Percentiles rank a stretch among this genome's conserved stretches.
phyloP scores from a whole-genome alignment of 2,797 vertebrate species.

The Sorex maritimensis region DNA sequence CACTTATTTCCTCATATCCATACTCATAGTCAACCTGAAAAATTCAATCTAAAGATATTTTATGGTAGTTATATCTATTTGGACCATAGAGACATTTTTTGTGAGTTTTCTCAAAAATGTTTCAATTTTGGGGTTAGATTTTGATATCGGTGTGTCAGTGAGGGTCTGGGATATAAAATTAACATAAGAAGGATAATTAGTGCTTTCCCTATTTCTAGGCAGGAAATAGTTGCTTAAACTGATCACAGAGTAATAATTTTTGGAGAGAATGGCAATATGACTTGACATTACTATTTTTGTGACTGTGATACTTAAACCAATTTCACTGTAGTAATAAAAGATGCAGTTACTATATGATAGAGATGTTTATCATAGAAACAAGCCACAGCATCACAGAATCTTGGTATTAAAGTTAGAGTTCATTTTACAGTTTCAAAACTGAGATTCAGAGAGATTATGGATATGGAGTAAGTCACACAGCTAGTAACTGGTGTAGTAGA shows the following conservation, averaged over 20 bases:
- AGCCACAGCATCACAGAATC: neutral
- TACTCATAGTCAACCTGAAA: neutral
- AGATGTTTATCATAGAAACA: neutral
- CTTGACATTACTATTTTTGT: neutral
- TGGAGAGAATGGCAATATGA: neutral
- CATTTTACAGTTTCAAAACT: constrained; percentile 26
- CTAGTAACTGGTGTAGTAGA: neutral
- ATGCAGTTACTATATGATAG: neutral
- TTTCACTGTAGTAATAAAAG: neutral
- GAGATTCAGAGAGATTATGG: constrained; percentile 24
- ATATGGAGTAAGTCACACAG: neutral
- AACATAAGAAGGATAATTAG: constrained; percentile 35
- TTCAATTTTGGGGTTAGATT: neutral
- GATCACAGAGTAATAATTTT: neutral
- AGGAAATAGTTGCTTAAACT: neutral
- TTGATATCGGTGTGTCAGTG: constrained; percentile 10
- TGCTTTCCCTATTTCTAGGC: constrained; percentile 26
- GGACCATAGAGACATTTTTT: neutral
- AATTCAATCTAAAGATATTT: neutral
- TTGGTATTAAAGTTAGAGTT: neutral
- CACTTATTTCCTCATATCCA: neutral
- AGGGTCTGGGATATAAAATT: constrained; percentile 16
- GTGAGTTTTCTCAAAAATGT: neutral
- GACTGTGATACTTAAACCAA: neutral
- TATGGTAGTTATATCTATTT: neutral